These are phyloP conservation scores for Drosophila teissieri DNA, from an alignment of 1,140 invertebrate genomes.

Conservation along the genomic window DNA sequence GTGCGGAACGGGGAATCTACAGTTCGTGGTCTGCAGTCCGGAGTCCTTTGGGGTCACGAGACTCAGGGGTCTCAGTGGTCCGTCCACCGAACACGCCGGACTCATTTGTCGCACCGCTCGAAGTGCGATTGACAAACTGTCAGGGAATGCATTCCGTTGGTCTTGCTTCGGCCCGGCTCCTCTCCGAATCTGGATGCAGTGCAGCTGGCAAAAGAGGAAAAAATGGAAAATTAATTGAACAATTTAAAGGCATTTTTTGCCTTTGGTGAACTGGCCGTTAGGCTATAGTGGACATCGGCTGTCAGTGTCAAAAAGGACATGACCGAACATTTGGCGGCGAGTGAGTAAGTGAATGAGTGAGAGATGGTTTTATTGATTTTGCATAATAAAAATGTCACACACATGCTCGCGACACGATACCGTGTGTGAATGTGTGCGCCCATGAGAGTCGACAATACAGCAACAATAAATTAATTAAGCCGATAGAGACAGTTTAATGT, in stretches of 20 bases:
- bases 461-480: conserved; percentile 85
- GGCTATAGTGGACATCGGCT: conserved; percentile 47
- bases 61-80: conserved; percentile 16
- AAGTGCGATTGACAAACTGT: conserved; percentile 80
- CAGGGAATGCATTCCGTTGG: conserved; percentile 66
- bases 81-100: conserved; percentile 2
- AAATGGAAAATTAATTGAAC: conserved; percentile 80
- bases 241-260: conserved; percentile 74
- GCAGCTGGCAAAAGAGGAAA: conserved; percentile 36
- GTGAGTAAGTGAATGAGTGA: conserved; percentile 63
- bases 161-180: conserved; percentile 39
- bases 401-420: conserved; percentile 39
- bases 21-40: conserved; percentile 16
- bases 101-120: conserved; percentile 68
- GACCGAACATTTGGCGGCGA: conserved; percentile 74
- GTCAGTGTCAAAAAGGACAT: conserved; percentile 84
- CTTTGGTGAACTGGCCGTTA: conserved; percentile 7
- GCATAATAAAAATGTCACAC: conserved; percentile 84
- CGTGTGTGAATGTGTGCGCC: conserved; percentile 6
- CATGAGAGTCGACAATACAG: conserved; percentile 70
- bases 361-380: conserved; percentile 84
- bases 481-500: conserved; percentile 85
- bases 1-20: neutral
- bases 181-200: conserved; percentile 28
- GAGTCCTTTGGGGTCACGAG: conserved; percentile 24